Evolutionary conservation across 30 jellyfish, hydroid and myxozoan genomes (phyloP).

Genomic region (Turritopsis dohrnii): DNA sequence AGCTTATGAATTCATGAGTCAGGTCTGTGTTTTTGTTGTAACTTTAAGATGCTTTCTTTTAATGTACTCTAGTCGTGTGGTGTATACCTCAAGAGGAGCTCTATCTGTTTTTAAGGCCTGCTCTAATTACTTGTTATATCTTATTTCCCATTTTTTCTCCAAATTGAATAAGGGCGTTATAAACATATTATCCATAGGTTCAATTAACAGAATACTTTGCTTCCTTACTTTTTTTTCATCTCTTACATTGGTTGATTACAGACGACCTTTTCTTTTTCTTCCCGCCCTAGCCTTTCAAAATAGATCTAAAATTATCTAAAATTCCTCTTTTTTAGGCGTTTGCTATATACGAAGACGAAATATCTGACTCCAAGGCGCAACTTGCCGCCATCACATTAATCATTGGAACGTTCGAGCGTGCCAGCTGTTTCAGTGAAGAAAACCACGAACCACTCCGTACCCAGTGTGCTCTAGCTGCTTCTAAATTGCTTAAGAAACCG

Average conservation of each 20-base stretch:
- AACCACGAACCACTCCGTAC: constrained; percentile 98
- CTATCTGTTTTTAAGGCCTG: no score
- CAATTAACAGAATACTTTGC: no score
- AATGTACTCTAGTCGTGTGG: no score
- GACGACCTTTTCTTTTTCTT: not conserved
- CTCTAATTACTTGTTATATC: no score
- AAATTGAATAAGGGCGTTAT: no score
- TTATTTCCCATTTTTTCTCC: not conserved
- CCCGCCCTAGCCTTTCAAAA: no score
- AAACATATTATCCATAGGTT: no score
- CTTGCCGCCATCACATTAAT: constrained; percentile 94
- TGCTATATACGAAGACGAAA: constrained; percentile 97
- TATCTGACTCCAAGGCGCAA: constrained; percentile 97
- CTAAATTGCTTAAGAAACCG: constrained; percentile 88
- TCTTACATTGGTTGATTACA: no score
- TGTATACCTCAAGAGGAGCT: no score
- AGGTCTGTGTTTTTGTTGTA: constrained; percentile 44
- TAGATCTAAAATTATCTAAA: not conserved
- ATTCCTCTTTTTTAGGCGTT: constrained; percentile 62
- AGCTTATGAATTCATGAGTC: constrained; percentile 99
- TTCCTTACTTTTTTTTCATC: no score
- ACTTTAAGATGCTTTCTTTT: not conserved
- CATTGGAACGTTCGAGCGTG: constrained; percentile 91
- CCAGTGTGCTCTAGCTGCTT: constrained; percentile 98
- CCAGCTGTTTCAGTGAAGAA: constrained; percentile 90